phyloP scores from a whole-genome alignment of 2,888 invertebrate genomes.

The Caenorhabditis panamensis region DNA sequence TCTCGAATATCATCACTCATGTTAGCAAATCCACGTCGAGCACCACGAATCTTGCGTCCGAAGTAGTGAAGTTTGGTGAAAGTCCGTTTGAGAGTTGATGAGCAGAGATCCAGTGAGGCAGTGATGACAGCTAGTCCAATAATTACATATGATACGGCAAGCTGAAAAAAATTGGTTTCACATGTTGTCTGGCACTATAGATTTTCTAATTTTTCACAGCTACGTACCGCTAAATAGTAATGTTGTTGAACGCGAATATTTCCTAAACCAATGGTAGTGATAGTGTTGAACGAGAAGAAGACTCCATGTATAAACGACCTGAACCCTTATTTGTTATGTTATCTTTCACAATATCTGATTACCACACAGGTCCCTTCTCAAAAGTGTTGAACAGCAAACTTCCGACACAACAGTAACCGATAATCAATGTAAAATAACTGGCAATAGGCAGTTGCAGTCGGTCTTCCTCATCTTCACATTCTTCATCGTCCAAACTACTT shows the following conservation, averaged over 20 bases:
- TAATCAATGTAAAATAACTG: conserved; percentile 81
- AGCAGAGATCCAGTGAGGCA: conserved; percentile 81
- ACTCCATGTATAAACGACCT: conserved; percentile 81
- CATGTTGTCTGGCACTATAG: too few species aligned
- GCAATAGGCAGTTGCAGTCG: conserved; percentile 81
- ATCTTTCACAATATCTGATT: neutral
- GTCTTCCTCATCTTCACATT: conserved; percentile 72
- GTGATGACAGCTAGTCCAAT: conserved; percentile 81
- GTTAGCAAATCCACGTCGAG: conserved; percentile 78
- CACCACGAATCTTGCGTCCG: conserved; percentile 77
- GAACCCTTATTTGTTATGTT: neutral
- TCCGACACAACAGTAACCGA: conserved; percentile 81
- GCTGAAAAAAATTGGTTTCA: conserved; percentile 62
- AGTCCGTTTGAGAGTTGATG: conserved; percentile 80
- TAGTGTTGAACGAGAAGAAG: conserved; percentile 81
- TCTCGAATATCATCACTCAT: conserved; percentile 81
- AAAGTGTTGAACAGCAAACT: conserved; percentile 79
- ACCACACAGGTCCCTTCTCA: conserved; percentile 80
- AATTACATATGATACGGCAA: conserved; percentile 81
- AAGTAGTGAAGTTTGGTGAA: conserved; percentile 81
- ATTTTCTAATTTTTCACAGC: neutral
- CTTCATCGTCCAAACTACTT: conserved; percentile 68
- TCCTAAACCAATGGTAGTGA: conserved; percentile 81
- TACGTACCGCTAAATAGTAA: conserved; percentile 73
- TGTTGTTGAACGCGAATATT: conserved; percentile 80